Evolutionary conservation across 2,113 vertebrate genomes (phyloP).

Genomic region (Neofelis nebulosa): DNA sequence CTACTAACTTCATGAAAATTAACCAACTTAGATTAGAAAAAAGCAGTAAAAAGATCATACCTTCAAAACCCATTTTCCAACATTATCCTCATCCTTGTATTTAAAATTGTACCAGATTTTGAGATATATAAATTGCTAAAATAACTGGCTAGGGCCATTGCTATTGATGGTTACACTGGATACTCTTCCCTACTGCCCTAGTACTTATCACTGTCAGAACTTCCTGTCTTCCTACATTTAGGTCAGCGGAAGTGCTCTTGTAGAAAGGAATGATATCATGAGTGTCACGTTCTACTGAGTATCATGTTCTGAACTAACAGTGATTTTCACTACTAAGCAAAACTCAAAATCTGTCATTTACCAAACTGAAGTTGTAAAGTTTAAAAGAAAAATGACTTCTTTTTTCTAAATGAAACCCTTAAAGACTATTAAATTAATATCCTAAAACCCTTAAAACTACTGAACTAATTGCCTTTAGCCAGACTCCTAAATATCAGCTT

Average conservation of each 20-base stretch:
- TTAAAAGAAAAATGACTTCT: background rate
- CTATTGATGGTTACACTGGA: background rate
- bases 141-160: background rate
- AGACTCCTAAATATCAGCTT: slow-evolving; percentile 15
- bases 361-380: background rate
- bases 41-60: slow-evolving; percentile 17
- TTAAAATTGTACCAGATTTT: slow-evolving; percentile 8
- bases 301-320: background rate
- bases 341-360: slow-evolving; percentile 34
- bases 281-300: background rate
- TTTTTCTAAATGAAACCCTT: background rate
- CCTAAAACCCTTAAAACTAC: background rate
- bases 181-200: background rate
- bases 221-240: background rate
- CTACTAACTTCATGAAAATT: slow-evolving; percentile 17
- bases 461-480: background rate
- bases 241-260: background rate
- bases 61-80: slow-evolving; percentile 32
- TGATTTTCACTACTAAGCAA: slow-evolving; percentile 1
- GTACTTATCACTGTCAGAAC: background rate
- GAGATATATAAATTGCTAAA: background rate
- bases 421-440: background rate
- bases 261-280: background rate
- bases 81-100: background rate
- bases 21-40: background rate